phyloP scores from a whole-genome alignment of 2,797 vertebrate genomes.

The Sebastolobus alascanus region DNA sequence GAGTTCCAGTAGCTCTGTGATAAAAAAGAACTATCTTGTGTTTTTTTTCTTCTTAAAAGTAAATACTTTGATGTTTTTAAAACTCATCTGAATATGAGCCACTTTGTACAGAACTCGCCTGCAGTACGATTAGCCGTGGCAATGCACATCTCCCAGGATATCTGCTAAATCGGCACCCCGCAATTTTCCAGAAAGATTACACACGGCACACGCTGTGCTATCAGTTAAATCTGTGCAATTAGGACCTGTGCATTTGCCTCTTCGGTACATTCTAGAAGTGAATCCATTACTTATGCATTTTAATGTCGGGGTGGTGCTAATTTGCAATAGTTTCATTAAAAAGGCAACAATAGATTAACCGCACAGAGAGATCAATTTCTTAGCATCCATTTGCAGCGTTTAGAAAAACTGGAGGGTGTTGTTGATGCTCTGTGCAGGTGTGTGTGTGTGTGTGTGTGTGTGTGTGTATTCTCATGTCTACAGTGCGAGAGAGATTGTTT shows the following conservation, averaged over 20 bases:
- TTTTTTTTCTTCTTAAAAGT: constrained; percentile 56
- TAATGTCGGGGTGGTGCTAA: constrained; percentile 67
- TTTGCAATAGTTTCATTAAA: constrained; percentile 79
- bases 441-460: neutral
- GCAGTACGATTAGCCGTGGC: constrained; percentile 66
- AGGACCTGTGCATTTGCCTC: constrained; percentile 54
- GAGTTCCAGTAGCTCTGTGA: constrained; percentile 24
- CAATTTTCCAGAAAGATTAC: constrained; percentile 75
- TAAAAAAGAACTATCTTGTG: constrained; percentile 19
- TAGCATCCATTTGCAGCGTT: constrained; percentile 67
- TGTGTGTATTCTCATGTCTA: constrained; percentile 16
- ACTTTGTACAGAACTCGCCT: constrained; percentile 65
- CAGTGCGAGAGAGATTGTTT: constrained; percentile 11
- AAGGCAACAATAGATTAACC: constrained; percentile 70
- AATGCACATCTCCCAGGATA: constrained; percentile 66
- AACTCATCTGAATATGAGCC: constrained; percentile 58
- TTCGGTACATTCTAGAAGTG: constrained; percentile 63
- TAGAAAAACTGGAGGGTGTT: constrained; percentile 43
- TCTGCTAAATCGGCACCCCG: constrained; percentile 72
- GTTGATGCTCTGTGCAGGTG: neutral
- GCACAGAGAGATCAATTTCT: constrained; percentile 70
- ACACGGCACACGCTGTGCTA: constrained; percentile 48
- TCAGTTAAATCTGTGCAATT: constrained; percentile 69
- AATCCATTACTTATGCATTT: constrained; percentile 79
- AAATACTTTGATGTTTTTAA: constrained; percentile 68